These are phyloP conservation scores for Tetragonula clypearis DNA, from an alignment of 1,140 invertebrate species.

Conservation along the genomic window DNA sequence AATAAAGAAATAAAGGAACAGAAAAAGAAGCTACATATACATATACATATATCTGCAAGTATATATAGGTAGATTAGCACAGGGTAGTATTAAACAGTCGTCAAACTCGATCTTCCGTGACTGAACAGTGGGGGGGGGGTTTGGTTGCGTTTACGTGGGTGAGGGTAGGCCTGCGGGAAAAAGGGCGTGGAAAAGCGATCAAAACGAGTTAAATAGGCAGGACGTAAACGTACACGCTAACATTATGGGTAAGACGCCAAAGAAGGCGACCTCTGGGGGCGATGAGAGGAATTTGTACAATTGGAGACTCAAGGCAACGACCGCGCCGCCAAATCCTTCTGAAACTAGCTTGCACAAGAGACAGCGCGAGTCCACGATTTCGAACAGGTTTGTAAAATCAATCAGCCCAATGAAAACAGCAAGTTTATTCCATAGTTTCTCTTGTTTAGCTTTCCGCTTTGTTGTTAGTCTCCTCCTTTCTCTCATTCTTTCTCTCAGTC, in stretches of 20 bases:
- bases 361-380: slow-evolving; percentile 68
- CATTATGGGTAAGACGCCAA: slow-evolving; percentile 75
- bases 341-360: slow-evolving; percentile 67
- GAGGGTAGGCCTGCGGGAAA: slow-evolving; percentile 28
- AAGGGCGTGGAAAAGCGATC: slow-evolving; percentile 56
- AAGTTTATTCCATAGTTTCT: slow-evolving; percentile 46
- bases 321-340: slow-evolving; percentile 66
- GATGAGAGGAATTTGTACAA: slow-evolving; percentile 76
- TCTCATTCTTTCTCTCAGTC: background rate
- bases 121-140: slow-evolving; percentile 11
- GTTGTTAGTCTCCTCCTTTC: background rate
- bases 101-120: slow-evolving; percentile 31
- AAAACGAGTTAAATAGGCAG: slow-evolving; percentile 48
- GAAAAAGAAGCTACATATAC: background rate
- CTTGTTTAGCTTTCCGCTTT: background rate
- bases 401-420: slow-evolving; percentile 64
- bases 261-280: slow-evolving; percentile 75
- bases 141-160: slow-evolving; percentile 27
- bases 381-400: slow-evolving; percentile 75
- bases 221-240: slow-evolving; percentile 45
- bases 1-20: background rate
- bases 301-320: slow-evolving; percentile 71
- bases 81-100: slow-evolving; percentile 45
- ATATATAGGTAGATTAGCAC: slow-evolving; percentile 15
- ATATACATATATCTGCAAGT: slow-evolving; percentile 9